A percentile compares a stretch with the other conserved stretches of the same genome.
These are phyloP conservation scores for Takifugu flavidus DNA, from an alignment of 2,113 vertebrate genomes.

Conservation along the genomic window DNA sequence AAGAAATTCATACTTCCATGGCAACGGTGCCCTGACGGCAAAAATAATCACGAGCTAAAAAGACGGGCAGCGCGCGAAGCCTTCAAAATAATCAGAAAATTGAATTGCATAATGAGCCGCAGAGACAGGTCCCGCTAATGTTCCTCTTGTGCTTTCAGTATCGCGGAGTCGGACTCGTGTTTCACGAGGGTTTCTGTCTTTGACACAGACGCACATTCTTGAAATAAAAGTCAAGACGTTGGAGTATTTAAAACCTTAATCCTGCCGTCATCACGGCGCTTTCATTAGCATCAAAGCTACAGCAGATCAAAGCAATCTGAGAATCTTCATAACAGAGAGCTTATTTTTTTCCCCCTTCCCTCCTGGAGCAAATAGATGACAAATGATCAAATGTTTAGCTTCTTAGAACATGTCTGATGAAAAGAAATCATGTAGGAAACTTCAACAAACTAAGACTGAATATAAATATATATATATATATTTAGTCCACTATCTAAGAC, in stretches of 20 bases:
- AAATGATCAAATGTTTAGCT: too few species aligned
- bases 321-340: too few species aligned
- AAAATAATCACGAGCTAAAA: too few species aligned
- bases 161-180: not conserved
- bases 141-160: not conserved
- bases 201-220: not conserved
- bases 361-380: too few species aligned
- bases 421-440: slow-evolving; percentile 4
- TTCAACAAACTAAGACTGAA: slow-evolving; percentile 1
- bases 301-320: not conserved
- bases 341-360: too few species aligned
- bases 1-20: too few species aligned
- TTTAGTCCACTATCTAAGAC: too few species aligned
- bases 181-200: not conserved
- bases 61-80: not conserved
- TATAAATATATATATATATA: too few species aligned
- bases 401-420: not conserved
- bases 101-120: slow-evolving; percentile 12
- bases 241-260: not conserved
- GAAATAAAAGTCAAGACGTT: not conserved
- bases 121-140: not conserved
- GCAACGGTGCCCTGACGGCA: too few species aligned
- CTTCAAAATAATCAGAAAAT: slow-evolving; percentile 13
- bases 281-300: not conserved
- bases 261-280: not conserved